Base-by-base conservation (phyloP, 1,140 invertebrate genomes). In the Caerostris darwini region DNA sequence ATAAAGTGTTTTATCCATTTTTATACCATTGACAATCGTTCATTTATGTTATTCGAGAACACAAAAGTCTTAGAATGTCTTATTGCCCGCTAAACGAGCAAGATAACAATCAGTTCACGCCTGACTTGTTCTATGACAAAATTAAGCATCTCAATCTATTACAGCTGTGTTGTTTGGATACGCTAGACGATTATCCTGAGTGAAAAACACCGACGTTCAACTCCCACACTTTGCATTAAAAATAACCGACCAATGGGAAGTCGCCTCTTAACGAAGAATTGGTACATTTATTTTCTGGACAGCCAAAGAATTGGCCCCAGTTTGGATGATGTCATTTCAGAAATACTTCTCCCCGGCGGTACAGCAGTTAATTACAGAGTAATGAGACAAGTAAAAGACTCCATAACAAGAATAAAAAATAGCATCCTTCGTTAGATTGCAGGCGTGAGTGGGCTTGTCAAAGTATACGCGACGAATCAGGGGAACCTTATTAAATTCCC, bases 401-500 rank as follows among this genome's bases (percentile, higher is more conserved):
- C 54, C 57, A 56, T 82, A 91, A 91, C 50, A 81, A 91, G 69
- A 61, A 82, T 53, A 56, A 85, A 57, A 56, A 82, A 82, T 50
- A 53, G n/a, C 56, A 85, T 67, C 58, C 86, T 88, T 34, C 71
- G 89, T 81, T 81, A 82, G 59, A 59, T 57, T 88, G 86, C 17
- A 90, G 88, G 67, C 67, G 88, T 90, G 88, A 50, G 88, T 59
- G 88, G 71, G 34, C 19, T 91, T 81, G 90, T 91, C 90, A 91
- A 82, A 71, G 87, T 34, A 89, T 57, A 83, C 67, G 56, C 57
- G 71, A 7, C 87, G 87, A 69, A 69, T 90, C 61, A 90, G 64
- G 64, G 53, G 34, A 69, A 91, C 90, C 90, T 91, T 91, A 91
- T 91, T 91, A 91, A 90, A 91, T 91, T 91, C 90, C 90, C 61